Percentiles rank a stretch among this genome's conserved stretches.
These are phyloP conservation scores for Lasioglossum oenotherae DNA, from an alignment of 2,888 invertebrate genomes.

Conservation along the genomic window DNA sequence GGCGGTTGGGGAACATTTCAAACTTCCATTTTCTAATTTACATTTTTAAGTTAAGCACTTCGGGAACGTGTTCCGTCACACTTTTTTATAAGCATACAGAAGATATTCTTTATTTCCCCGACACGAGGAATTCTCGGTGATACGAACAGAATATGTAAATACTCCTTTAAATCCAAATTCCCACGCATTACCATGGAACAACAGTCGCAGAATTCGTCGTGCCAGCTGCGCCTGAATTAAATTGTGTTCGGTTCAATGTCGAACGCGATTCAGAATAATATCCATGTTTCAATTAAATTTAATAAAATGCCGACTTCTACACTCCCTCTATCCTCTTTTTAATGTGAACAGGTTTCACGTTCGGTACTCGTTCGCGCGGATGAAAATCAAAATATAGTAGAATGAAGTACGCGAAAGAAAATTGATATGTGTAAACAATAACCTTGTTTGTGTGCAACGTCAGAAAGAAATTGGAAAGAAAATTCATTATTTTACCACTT, in stretches of 20 bases:
- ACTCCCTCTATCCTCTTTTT: neutral
- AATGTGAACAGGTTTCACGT: neutral
- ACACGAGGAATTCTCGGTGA: neutral
- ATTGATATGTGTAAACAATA: neutral
- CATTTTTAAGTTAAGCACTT: neutral
- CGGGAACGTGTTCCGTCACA: neutral
- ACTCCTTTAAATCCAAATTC: conserved; percentile 34
- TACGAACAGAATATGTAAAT: neutral
- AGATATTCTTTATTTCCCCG: neutral
- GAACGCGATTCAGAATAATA: conserved; percentile 35
- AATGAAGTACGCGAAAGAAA: conserved; percentile 3
- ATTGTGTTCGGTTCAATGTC: conserved; percentile 42
- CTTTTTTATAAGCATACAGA: neutral
- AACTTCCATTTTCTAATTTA: conserved; percentile 8
- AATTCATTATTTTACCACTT: neutral
- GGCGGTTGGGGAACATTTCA: neutral
- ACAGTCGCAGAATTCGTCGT: conserved; percentile 28
- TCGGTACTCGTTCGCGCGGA: neutral
- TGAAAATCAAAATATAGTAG: conserved; percentile 15
- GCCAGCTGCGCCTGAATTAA: conserved; percentile 33
- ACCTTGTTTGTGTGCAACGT: neutral
- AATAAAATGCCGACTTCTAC: conserved; percentile 29
- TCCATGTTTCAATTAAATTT: conserved; percentile 45
- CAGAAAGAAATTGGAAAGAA: neutral
- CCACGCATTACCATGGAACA: conserved; percentile 10